Evolutionary conservation across 2,888 invertebrate species (phyloP).

Genomic region (Drosophila fulvimacula): DNA sequence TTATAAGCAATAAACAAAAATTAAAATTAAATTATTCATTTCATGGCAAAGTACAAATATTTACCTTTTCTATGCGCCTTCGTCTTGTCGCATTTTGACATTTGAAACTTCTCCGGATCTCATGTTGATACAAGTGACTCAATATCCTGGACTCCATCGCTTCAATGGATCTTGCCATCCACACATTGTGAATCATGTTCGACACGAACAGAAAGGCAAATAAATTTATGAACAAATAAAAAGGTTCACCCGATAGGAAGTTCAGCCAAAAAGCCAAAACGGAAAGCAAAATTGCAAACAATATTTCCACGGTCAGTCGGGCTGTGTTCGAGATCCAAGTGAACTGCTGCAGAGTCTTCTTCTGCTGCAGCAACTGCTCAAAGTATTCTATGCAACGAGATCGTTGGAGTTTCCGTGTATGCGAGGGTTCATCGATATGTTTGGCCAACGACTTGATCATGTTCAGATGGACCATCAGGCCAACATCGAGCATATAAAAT

Average conservation of each 20-base stretch:
- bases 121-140: constrained; percentile 8
- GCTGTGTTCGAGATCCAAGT: background rate
- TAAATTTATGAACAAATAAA: background rate
- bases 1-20: too few species aligned
- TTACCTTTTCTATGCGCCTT: constrained; percentile 16
- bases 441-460: background rate
- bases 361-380: background rate
- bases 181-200: constrained; percentile 4
- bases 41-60: too few species aligned
- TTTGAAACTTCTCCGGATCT: background rate
- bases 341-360: background rate
- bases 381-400: constrained; percentile 14
- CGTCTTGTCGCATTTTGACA: fast-evolving
- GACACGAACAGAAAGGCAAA: background rate
- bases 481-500: constrained; percentile 6
- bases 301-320: background rate
- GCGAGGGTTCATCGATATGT: background rate
- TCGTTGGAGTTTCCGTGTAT: background rate
- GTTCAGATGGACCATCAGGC: constrained; percentile 4
- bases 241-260: background rate
- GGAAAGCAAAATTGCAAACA: background rate
- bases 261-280: background rate
- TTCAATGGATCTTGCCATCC: constrained; percentile 14
- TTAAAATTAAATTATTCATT: too few species aligned
- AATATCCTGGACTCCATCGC: constrained; percentile 11